These are phyloP conservation scores for Plagodis dolabraria DNA, from an alignment of 2,888 invertebrate genomes.

Conservation along the genomic window DNA sequence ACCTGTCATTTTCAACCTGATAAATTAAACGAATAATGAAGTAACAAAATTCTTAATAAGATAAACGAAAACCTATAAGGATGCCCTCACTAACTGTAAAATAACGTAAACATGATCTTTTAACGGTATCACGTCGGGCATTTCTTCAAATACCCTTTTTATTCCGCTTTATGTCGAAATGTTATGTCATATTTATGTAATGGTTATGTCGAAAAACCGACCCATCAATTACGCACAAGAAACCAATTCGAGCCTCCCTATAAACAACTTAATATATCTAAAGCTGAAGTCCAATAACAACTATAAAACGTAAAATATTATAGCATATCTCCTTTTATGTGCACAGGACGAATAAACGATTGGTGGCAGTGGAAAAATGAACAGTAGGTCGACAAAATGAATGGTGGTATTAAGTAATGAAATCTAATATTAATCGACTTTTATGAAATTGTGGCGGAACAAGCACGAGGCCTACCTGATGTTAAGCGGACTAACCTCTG, in stretches of 20 bases:
- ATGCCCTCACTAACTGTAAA: not conserved
- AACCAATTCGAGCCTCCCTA: constrained; percentile 18
- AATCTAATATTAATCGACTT: too few relatives aligned
- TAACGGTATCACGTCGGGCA: constrained; percentile 7
- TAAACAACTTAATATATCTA: constrained; percentile 27
- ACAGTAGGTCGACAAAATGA: constrained; percentile 2
- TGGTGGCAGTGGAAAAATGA: constrained; percentile 1
- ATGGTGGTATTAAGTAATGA: too few relatives aligned
- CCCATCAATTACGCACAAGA: constrained; percentile 26
- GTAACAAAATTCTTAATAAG: too few relatives aligned
- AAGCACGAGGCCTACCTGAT: too few relatives aligned
- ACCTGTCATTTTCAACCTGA: too few relatives aligned
- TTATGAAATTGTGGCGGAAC: too few relatives aligned
- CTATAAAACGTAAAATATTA: constrained; percentile 37
- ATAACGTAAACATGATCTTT: not conserved
- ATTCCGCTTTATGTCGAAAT: not conserved
- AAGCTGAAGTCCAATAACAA: constrained; percentile 26
- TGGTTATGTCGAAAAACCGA: constrained; percentile 18
- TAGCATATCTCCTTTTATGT: constrained; percentile 34
- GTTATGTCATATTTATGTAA: constrained; percentile 12
- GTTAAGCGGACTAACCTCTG: too few relatives aligned
- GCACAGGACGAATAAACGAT: constrained; percentile 18
- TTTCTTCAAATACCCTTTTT: constrained; percentile 12
- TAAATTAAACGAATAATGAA: too few relatives aligned
- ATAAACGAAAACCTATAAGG: not conserved